Base-by-base conservation (phyloP, 2,113 vertebrate genomes). In the Carassius gibelio region DNA sequence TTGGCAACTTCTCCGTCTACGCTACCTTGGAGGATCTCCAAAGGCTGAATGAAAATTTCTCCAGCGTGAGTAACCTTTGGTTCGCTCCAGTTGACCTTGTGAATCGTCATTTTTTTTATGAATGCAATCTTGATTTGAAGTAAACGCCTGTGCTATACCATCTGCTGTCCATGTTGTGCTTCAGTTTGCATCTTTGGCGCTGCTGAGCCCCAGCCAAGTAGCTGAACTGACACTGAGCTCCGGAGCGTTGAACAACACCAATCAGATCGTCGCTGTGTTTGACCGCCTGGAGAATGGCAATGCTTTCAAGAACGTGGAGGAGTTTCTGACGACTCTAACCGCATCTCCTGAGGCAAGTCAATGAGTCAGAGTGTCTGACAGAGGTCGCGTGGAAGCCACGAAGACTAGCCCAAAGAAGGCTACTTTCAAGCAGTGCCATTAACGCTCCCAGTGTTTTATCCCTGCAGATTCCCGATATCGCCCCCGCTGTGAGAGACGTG, bases 1-100 rank as follows among this genome's bases (percentile, higher is more conserved):
- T 92, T 84, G 89, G 85, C 13, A 21, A 1, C 21, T 93, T 91
- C 83, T 86, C 82, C 19, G 42, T 0, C 9, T 91, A 85, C 85
- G 90, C 87, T 4, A 61, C 21, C 3, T 15, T 90, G 50, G 4
- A 84, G 34, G 85, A 90, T 13, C 81, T 93, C 21, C 17, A 82
- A 76, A 14, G 2, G n/a, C 88, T 93, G 50, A 91, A 92, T 86
- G 45, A 48, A 11, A 86, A 89, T 78, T 88, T 71, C 90, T 92
- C 81, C 50, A 85, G 11, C 1, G 36, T 36, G 75, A 90, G 92
- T 90, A 13, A 7, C 21, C 8, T 23, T 11, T 48, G 62, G 88
- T 38, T 75, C 90, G 55, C 78, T 90, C 88, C 7, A 90, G 84
- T 72, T 10, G 34, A 13, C 86, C 85, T 4, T 3, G 11, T 30